Base-by-base conservation (phyloP, 1,140 invertebrate genomes). In the Sminthurinus signatus region DNA sequence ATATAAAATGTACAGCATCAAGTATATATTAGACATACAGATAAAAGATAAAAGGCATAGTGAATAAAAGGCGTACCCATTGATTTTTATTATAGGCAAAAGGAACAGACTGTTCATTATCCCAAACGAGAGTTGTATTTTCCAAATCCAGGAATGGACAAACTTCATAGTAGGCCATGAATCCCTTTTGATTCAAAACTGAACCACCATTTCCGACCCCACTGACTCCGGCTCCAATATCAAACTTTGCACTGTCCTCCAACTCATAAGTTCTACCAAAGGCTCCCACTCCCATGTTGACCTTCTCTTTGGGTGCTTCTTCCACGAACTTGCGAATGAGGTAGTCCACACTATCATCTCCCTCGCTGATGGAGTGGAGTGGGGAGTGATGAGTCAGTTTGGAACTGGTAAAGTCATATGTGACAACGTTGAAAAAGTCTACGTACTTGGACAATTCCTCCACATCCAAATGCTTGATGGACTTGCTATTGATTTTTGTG, bases 351-450 rank as follows among this genome's bases (percentile, higher is more conserved):
- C 97, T 98, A 75, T 95, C 88, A 75, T 89, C 91, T 1, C 94
- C 92, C 2, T 93, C 92, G 42, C 94, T 95, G 2, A 96, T 76
- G 0, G 92, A 86, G 76, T 86, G 92, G 0, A 96, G 81, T 0
- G 93, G 93, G 67, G 89, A 89, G 78, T 94, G 94, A 76, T 95
- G 92, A 1, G 92, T 94, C 90, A 73, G 89, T 88, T 69, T 89
- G 81, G 75, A 94, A 77, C 91, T 91, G 74, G 94, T 91, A 81
- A 94, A 94, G 75, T 95, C 93, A 72, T 94, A 96, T 1, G 91
- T 93, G 91, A 95, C 94, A 3, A 95, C 86, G 74, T 94, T 95
- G 73, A 96, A 91, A 73, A 90, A 93, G 78, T 96, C 92, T 69
- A 95, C 78, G 73, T 92, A 94, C 79, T 95, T 94, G 31, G 91